Conservation (phyloP, 2,888 invertebrate genomes). For the Liposcelis brunnea region DNA sequence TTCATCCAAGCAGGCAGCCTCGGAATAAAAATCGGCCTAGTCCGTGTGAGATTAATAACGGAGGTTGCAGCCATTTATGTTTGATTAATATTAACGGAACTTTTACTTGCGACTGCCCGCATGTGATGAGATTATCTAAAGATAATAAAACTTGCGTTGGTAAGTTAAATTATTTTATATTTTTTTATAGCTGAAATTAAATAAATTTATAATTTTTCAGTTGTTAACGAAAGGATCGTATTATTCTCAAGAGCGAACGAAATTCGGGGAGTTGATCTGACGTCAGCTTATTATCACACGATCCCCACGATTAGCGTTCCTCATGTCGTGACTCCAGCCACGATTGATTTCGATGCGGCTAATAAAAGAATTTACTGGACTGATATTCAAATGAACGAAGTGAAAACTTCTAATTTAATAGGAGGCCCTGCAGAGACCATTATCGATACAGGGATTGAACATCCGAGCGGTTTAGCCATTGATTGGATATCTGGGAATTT, state of each 20-base stretch:
- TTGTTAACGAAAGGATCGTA: slow-evolving; percentile 61
- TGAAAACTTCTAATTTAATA: slow-evolving; percentile 48
- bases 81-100: slow-evolving; percentile 45
- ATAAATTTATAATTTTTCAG: slow-evolving; percentile 20
- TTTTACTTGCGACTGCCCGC: slow-evolving; percentile 66
- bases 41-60: slow-evolving; percentile 53
- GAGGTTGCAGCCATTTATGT: slow-evolving; percentile 68
- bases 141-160: slow-evolving; percentile 50
- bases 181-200: neutral
- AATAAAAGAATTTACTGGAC: slow-evolving; percentile 60
- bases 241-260: slow-evolving; percentile 57
- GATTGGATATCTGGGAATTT: slow-evolving; percentile 66
- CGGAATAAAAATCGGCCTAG: slow-evolving; percentile 28
- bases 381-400: slow-evolving; percentile 55
- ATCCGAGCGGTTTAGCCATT: slow-evolving; percentile 55
- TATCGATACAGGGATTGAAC: slow-evolving; percentile 45
- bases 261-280: slow-evolving; percentile 67
- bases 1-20: slow-evolving; percentile 61
- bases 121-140: slow-evolving; percentile 57
- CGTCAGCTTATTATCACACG: slow-evolving; percentile 55
- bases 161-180: slow-evolving; percentile 21
- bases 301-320: slow-evolving; percentile 65
- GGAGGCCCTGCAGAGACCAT: slow-evolving; percentile 51
- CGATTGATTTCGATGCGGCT: slow-evolving; percentile 49
- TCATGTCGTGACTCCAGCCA: slow-evolving; percentile 48